Evolutionary conservation across 2,113 vertebrate species (phyloP).

Genomic region (Salvator merianae): DNA sequence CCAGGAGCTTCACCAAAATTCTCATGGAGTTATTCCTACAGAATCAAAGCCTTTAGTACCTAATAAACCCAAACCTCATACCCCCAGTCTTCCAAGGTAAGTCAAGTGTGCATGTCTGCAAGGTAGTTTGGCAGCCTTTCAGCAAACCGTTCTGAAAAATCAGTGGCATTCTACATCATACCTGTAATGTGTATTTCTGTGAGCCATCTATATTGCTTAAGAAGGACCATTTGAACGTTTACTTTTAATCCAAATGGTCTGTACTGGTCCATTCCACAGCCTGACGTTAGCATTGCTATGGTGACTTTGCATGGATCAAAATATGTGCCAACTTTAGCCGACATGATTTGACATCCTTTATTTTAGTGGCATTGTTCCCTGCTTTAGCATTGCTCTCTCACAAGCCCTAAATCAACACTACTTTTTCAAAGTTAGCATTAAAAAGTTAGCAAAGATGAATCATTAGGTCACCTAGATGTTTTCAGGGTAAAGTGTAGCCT

Average conservation of each 20-base stretch:
- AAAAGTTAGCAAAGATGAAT: background rate
- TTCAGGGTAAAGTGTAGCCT: background rate
- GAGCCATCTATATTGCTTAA: background rate
- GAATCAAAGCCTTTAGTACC: constrained; percentile 89
- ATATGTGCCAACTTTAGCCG: background rate
- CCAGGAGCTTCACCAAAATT: constrained; percentile 86
- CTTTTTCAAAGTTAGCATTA: background rate
- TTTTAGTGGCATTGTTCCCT: background rate
- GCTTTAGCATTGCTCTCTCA: background rate
- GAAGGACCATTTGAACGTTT: background rate
- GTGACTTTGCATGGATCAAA: background rate
- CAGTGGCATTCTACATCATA: background rate
- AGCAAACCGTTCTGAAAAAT: background rate
- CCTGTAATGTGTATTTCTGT: background rate
- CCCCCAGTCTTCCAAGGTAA: constrained; percentile 97
- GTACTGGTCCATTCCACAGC: background rate
- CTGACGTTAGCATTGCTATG: background rate
- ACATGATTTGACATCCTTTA: background rate
- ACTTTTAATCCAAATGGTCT: background rate
- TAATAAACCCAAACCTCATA: constrained; percentile 93
- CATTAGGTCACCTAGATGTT: background rate
- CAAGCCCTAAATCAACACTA: background rate
- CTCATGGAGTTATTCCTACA: constrained; percentile 85
- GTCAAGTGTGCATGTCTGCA: constrained; percentile 27
- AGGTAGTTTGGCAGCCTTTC: background rate